These are phyloP conservation scores for Enteromius fasciolatus DNA, from an alignment of 2,797 vertebrate species.

Conservation along the genomic window DNA sequence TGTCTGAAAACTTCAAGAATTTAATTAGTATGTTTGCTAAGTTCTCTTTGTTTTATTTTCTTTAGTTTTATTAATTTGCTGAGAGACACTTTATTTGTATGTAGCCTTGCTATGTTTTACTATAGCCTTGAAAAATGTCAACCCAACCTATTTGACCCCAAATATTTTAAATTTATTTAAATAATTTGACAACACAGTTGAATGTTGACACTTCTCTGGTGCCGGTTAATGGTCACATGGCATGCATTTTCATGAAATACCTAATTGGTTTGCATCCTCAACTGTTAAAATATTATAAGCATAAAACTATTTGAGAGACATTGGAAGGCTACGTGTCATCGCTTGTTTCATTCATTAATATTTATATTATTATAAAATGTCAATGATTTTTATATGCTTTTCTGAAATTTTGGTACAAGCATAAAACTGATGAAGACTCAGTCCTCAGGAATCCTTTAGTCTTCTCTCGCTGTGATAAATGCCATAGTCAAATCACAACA, in stretches of 20 bases:
- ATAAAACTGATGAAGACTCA: not conserved
- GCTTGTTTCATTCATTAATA: not conserved
- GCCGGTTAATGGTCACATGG: not conserved
- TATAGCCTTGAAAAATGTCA: not conserved
- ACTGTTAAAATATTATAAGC: not conserved
- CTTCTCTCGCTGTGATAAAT: constrained; percentile 1
- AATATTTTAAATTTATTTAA: too few species aligned
- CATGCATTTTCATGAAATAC: not conserved
- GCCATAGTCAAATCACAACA: not conserved
- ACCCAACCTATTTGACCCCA: too few species aligned
- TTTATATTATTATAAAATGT: not conserved
- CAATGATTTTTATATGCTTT: not conserved
- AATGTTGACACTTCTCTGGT: too few species aligned
- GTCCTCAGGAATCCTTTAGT: too few species aligned
- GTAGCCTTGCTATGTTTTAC: not conserved
- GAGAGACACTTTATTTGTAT: not conserved
- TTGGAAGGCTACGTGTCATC: not conserved
- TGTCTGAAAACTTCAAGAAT: not conserved
- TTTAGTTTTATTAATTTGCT: not conserved
- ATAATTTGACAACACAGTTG: too few species aligned
- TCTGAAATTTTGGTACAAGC: not conserved
- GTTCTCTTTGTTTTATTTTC: not conserved
- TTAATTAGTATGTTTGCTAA: not conserved
- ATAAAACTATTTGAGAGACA: not conserved
- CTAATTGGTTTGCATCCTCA: not conserved